These are phyloP conservation scores for Trogon surrucura DNA, from an alignment of 2,113 vertebrate genomes.

Conservation along the genomic window DNA sequence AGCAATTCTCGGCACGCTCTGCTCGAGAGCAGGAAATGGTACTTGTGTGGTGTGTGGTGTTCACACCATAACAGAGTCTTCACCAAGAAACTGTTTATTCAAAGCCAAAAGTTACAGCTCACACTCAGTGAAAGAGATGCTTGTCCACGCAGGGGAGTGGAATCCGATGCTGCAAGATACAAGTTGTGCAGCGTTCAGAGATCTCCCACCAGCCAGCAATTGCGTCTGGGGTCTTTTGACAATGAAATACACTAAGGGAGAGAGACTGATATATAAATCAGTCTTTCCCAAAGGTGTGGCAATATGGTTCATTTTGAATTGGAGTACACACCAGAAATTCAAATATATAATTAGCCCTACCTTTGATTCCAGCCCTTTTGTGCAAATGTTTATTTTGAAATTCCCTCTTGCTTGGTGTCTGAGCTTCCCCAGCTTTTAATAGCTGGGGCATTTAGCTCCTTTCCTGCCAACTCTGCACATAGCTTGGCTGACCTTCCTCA, in stretches of 20 bases:
- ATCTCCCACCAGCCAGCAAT: neutral
- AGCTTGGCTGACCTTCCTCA: neutral
- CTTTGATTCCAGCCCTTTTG: neutral
- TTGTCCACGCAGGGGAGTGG: neutral
- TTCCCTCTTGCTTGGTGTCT: neutral
- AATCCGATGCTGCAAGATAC: neutral
- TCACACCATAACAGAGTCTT: neutral
- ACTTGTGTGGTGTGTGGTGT: neutral
- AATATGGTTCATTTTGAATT: neutral
- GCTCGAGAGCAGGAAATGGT: neutral
- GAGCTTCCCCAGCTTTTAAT: neutral
- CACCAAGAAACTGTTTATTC: neutral
- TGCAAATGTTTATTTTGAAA: neutral
- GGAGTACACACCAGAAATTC: neutral
- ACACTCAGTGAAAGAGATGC: neutral
- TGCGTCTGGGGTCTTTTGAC: neutral
- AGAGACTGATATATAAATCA: neutral
- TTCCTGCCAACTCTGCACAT: neutral
- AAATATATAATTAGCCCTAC: neutral
- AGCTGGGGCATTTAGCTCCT: neutral
- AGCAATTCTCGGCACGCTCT: neutral
- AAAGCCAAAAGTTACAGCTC: neutral
- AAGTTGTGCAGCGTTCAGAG: neutral
- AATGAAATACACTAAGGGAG: rapidly evolving
- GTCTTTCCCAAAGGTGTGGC: neutral